A percentile compares a stretch with the other conserved stretches of the same genome.
Conservation (phyloP, 2,113 vertebrate species). For the Ageneiosus marmoratus region DNA sequence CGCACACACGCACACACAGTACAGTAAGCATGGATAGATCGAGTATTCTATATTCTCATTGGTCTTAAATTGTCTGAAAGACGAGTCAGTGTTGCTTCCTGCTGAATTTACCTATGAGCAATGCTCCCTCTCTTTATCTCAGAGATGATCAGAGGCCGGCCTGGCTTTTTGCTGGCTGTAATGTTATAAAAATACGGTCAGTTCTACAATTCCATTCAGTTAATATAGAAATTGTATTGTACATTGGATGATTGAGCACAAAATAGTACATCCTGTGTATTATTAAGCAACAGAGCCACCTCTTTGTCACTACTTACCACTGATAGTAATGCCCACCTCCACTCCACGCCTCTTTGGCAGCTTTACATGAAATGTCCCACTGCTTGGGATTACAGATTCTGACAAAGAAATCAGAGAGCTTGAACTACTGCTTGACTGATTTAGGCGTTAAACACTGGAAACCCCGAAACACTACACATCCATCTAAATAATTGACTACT, state of each 20-base stretch:
- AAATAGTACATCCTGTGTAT: background rate
- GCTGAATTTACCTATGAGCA: conserved; percentile 85
- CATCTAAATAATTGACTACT: background rate
- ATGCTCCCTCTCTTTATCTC: conserved; percentile 95
- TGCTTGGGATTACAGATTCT: conserved; percentile 97
- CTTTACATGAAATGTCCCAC: conserved; percentile 97
- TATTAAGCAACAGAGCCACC: conserved; percentile 46
- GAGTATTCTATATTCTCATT: background rate
- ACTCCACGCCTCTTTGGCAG: conserved; percentile 92
- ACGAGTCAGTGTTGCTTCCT: background rate
- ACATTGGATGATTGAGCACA: background rate
- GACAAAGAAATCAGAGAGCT: background rate
- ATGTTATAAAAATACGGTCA: conserved; percentile 31
- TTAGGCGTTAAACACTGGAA: background rate
- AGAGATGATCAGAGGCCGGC: conserved; percentile 93
- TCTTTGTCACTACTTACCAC: conserved; percentile 81
- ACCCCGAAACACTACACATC: background rate
- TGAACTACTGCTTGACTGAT: background rate
- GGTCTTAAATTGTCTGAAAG: background rate
- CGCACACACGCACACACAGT: background rate
- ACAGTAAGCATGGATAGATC: background rate
- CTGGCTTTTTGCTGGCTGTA: conserved; percentile 88
- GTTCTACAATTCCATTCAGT: background rate
- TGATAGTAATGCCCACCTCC: conserved; percentile 96
- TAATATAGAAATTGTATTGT: background rate